phyloP scores from a whole-genome alignment of 1,140 invertebrate species.

The silkworm (Bombyx mori) region ASM3026992v2 NC_085112.1:12666001-12666500 shows the following conservation, averaged over 20 bases:
- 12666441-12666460: conserved; percentile 73
- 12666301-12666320: conserved; percentile 70
- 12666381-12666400: conserved; percentile 72
- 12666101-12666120: no score
- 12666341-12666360: conserved; percentile 75
- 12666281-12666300: background rate
- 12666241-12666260: background rate
- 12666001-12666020: no score
- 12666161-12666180: no score
- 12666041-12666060: no score
- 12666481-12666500: conserved; percentile 73
- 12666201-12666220: no score
- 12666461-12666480: conserved; percentile 74
- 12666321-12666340: conserved; percentile 73
- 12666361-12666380: conserved; percentile 74
- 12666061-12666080: no score
- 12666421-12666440: conserved; percentile 72
- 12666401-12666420: conserved; percentile 72
- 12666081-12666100: no score
- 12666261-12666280: background rate
- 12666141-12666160: no score
- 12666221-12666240: no score
- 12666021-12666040: no score
- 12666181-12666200: no score
- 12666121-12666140: no score